Percentiles rank a stretch among this genome's conserved stretches.
Conservation (phyloP, 92 coral and sea anemone species). For the Actinernus sp. region DNA sequence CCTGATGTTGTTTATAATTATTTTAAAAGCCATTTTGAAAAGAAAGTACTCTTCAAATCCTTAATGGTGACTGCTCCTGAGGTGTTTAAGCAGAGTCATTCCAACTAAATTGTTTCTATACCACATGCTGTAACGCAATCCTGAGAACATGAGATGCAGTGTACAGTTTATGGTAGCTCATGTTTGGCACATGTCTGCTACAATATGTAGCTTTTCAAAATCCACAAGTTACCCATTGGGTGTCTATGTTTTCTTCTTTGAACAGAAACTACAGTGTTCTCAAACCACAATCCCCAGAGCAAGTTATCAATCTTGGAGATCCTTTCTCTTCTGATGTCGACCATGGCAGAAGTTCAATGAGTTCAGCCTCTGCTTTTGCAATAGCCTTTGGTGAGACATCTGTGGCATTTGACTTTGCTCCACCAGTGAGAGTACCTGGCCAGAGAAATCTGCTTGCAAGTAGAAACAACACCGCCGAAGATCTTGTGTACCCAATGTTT, state of each 20-base stretch:
- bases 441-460: constrained; percentile 11
- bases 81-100: no score
- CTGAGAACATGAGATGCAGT: no score
- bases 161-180: no score
- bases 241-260: background rate
- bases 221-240: background rate
- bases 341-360: constrained; percentile 76
- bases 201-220: background rate
- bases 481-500: constrained; percentile 74
- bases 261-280: constrained; percentile 75
- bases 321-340: constrained; percentile 71
- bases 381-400: constrained; percentile 95
- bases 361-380: constrained; percentile 85
- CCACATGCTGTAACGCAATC: no score
- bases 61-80: no score
- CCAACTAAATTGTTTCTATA: no score
- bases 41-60: no score
- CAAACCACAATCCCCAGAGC: constrained; percentile 80
- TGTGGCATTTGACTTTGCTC: constrained; percentile 96
- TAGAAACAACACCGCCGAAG: constrained; percentile 28
- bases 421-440: constrained; percentile 41
- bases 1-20: no score
- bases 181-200: no score
- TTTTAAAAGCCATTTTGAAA: no score
- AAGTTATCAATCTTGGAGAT: constrained; percentile 78